phyloP scores from a whole-genome alignment of 2,797 vertebrate species.

The Girardinus metallicus region DNA sequence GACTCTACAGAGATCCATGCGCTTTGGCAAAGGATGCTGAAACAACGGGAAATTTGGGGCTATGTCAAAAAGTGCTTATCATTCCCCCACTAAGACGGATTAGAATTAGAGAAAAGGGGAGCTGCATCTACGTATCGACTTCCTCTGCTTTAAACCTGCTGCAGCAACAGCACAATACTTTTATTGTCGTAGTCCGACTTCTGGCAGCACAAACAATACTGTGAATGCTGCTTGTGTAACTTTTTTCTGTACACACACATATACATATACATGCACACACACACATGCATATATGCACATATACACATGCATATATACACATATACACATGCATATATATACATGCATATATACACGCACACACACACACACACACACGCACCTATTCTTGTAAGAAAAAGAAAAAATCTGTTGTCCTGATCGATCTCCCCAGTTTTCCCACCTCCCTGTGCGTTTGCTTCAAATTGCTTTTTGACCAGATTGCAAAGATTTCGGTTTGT shows the following conservation, averaged over 20 bases:
- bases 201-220: conserved; percentile 31
- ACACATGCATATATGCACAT: too few species aligned
- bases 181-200: conserved; percentile 42
- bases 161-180: conserved; percentile 36
- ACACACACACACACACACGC: background rate
- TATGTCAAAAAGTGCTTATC: conserved; percentile 76
- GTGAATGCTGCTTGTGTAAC: conserved; percentile 50
- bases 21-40: conserved; percentile 68
- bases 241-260: too few species aligned
- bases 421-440: conserved; percentile 17
- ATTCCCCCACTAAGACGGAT: conserved; percentile 72
- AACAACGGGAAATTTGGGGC: conserved; percentile 76
- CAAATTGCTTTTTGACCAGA: conserved; percentile 41
- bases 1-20: conserved; percentile 65
- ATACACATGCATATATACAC: background rate
- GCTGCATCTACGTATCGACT: conserved; percentile 28
- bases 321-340: background rate
- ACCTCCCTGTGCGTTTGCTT: conserved; percentile 7
- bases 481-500: conserved; percentile 23
- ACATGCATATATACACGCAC: background rate
- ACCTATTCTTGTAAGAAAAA: too few species aligned
- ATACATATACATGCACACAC: background rate
- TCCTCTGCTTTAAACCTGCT: conserved; percentile 40
- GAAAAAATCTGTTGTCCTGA: background rate
- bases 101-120: conserved; percentile 58